Percentiles rank a stretch among this genome's conserved stretches.
Conservation (phyloP, 2,113 vertebrate genomes). For the Nothoprocta perdicaria region DNA sequence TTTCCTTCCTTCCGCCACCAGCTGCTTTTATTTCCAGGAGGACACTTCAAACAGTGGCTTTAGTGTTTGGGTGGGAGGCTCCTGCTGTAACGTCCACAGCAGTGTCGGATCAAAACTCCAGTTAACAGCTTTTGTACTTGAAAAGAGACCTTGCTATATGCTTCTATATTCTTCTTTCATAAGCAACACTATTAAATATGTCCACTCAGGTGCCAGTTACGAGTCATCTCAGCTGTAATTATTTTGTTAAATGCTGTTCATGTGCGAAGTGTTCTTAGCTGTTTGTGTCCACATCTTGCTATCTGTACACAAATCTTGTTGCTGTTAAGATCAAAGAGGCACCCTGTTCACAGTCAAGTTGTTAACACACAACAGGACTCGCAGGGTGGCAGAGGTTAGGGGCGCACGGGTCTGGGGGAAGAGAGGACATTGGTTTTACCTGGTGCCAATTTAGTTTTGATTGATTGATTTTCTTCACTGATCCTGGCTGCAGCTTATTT, state of each 20-base stretch:
- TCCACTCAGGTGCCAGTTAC: not conserved
- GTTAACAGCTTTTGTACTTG: not conserved
- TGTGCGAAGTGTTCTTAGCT: not conserved
- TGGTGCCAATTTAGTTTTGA: slow-evolving; percentile 97
- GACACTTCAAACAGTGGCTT: not conserved
- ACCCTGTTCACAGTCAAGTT: slow-evolving; percentile 8
- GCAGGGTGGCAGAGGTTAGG: slow-evolving; percentile 14
- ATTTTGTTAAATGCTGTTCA: not conserved
- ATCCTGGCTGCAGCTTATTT: slow-evolving; percentile 92
- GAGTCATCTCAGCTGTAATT: not conserved
- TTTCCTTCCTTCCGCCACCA: not conserved
- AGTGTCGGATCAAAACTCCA: not conserved
- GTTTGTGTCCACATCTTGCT: not conserved
- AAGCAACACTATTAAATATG: not conserved
- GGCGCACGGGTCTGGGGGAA: not conserved
- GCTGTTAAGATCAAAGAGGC: not conserved
- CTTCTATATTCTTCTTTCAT: not conserved
- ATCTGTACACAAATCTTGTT: not conserved
- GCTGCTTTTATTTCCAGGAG: not conserved
- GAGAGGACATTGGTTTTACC: slow-evolving; percentile 76
- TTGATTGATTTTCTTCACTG: slow-evolving; percentile 93
- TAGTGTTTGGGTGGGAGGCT: not conserved
- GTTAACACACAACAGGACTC: slow-evolving; percentile 46
- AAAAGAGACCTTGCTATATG: not conserved
- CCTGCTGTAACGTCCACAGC: not conserved